phyloP scores from a whole-genome alignment of 2,797 vertebrate genomes.

The Chelon labrosus region DNA sequence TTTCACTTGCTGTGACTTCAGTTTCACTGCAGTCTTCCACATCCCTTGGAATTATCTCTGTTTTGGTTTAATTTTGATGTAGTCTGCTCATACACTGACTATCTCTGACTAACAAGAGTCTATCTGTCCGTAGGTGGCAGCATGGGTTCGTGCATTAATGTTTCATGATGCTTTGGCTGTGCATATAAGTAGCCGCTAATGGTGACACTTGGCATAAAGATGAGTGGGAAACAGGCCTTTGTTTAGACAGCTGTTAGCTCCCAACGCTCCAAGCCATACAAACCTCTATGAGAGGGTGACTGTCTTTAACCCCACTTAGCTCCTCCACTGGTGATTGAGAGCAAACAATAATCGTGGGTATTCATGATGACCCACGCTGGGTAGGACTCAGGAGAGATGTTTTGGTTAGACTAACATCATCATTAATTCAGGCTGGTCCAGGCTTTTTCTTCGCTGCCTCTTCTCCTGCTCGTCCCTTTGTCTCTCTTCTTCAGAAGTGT shows the following conservation, averaged over 20 bases:
- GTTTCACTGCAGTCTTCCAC: not conserved
- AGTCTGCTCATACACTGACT: not conserved
- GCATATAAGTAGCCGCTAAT: constrained; percentile 58
- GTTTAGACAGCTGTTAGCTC: constrained; percentile 87
- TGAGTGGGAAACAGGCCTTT: constrained; percentile 82
- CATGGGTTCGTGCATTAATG: constrained; percentile 60
- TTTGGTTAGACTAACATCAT: constrained; percentile 52
- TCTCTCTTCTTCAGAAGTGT: not conserved
- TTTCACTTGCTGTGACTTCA: constrained; percentile 17
- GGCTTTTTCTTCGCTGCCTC: not conserved
- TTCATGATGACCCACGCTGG: constrained; percentile 53
- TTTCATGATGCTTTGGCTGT: constrained; percentile 70
- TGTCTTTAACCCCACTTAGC: constrained; percentile 81
- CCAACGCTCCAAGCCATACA: constrained; percentile 56
- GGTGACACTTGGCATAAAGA: constrained; percentile 72
- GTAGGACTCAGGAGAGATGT: constrained; percentile 47
- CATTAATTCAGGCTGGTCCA: constrained; percentile 42
- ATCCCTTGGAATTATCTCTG: constrained; percentile 5
- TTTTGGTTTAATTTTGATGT: not conserved
- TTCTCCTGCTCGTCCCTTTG: not conserved
- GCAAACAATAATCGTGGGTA: constrained; percentile 57
- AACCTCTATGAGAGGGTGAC: constrained; percentile 67
- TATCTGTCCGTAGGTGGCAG: constrained; percentile 40
- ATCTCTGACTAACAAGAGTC: constrained; percentile 7
- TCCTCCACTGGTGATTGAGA: constrained; percentile 69